phyloP scores from a whole-genome alignment of 2,113 vertebrate genomes.

The Dicerorhinus sumatrensis region DNA sequence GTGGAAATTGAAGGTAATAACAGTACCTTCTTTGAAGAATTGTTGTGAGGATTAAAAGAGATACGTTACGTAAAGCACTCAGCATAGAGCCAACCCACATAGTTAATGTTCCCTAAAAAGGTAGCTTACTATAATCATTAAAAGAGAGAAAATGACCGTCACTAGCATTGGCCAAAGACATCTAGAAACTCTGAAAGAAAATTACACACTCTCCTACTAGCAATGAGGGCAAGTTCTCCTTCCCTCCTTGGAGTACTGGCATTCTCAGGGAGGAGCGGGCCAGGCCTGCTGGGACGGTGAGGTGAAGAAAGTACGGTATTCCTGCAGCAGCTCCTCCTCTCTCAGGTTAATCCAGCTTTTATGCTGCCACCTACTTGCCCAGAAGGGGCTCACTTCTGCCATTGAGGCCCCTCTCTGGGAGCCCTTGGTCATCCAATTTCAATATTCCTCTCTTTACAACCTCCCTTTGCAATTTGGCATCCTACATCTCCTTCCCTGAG shows the following conservation, averaged over 20 bases:
- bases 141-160: constrained; percentile 16
- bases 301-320: background rate
- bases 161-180: background rate
- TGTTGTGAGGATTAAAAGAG: background rate
- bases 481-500: constrained; percentile 40
- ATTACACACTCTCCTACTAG: background rate
- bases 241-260: background rate
- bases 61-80: background rate
- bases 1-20: constrained; percentile 2
- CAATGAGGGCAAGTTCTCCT: background rate
- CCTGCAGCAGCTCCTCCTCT: background rate
- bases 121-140: constrained; percentile 12
- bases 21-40: background rate
- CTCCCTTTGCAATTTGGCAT: constrained; percentile 33
- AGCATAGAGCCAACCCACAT: background rate
- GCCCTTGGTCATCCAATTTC: constrained; percentile 38
- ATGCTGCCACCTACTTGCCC: background rate
- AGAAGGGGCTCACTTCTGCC: background rate
- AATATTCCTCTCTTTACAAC: constrained; percentile 11
- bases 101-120: background rate
- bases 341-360: constrained; percentile 13
- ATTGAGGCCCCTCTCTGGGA: background rate
- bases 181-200: constrained; percentile 28
- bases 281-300: background rate
- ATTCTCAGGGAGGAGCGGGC: background rate